Evolutionary conservation across 2,888 invertebrate genomes (phyloP), one percentile per base, ranked within the genome.

Genomic region (Drosophila merina): DNA sequence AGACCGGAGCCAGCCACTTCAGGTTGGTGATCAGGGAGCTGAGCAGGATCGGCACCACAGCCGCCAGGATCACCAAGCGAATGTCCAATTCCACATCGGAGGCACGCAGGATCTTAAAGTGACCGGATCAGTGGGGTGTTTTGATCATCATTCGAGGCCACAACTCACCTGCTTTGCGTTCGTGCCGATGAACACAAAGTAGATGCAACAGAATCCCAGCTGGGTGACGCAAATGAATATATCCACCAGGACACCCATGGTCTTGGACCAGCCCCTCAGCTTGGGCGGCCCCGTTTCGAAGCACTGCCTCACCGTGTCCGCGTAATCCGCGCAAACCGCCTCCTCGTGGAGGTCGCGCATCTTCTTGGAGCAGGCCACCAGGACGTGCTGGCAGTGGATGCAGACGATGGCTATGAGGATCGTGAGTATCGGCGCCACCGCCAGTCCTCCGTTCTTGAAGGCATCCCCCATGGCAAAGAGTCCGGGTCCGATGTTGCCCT

Each of bases 121-220:
- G 20, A 20, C 20, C 20, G 20, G 2, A 20, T 2, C 20, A 2
- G 20, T 20, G 20, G 20, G 2, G 20, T 20, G 20, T 20, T 20
- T 20, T 20, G 20, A 20, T 20, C 20, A 20, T 12, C 4, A n/a
- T n/a, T n/a, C 36, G 6, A 36, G 10, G 36, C 10, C n/a, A 1
- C 14, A 20, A 77, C 86, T 83, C 68, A 96, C 96, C 94, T 95
- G 94, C 91, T 96, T 93, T 69, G 97, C 91, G 91, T 97, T 98
- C 72, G 95, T 95, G 9, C 98, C 96, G 77, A 99, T 96, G 91
- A 99, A 99, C 14, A 99, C 97, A 86, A 98, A 96, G 92, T 99
- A 99, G 30, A 99, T 97, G 91, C 98, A 98, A 92, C 99, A 99
- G 92, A 99, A 99, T 68, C 99, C 99, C 70, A 99, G 93, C 92